A percentile compares a stretch with the other conserved stretches of the same genome.
Conservation (phyloP, 1,140 invertebrate genomes). For the Parasteatoda tepidariorum region DNA sequence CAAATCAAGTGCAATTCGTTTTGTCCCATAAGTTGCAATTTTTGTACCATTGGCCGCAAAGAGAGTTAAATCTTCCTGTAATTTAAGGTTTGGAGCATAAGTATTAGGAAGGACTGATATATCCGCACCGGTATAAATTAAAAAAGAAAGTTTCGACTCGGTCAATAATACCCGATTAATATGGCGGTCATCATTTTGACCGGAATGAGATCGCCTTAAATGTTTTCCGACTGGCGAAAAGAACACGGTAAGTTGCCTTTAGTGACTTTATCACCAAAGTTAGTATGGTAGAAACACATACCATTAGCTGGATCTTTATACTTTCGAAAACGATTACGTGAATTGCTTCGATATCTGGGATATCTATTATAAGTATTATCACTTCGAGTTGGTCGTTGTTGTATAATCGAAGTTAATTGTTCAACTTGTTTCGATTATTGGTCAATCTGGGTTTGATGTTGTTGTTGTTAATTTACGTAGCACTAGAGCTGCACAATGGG, state of each 20-base stretch:
- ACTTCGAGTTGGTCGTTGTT: background rate
- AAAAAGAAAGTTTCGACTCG: background rate
- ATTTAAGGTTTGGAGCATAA: fast-evolving
- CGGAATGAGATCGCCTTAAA: background rate
- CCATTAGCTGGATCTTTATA: conserved; percentile 23
- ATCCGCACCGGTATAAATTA: conserved; percentile 27
- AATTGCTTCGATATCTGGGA: background rate
- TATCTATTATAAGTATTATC: background rate
- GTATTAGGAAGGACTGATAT: background rate
- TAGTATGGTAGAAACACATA: conserved; percentile 48
- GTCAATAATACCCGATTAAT: background rate
- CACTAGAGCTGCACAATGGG: too few relatives aligned
- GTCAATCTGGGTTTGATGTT: too few relatives aligned
- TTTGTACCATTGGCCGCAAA: conserved; percentile 27
- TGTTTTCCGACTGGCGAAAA: background rate
- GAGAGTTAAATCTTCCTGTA: background rate
- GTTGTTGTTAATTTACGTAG: too few relatives aligned
- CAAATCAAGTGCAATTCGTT: conserved; percentile 14
- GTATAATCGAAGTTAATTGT: too few relatives aligned
- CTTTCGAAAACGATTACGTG: background rate
- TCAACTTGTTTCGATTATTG: too few relatives aligned
- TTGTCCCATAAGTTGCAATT: conserved; percentile 30
- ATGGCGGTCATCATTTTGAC: background rate
- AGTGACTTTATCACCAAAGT: conserved; percentile 23
- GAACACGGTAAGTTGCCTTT: conserved; percentile 16